Base-by-base conservation (phyloP, 2,797 vertebrate genomes). In the Darevskia nairensis region DNA sequence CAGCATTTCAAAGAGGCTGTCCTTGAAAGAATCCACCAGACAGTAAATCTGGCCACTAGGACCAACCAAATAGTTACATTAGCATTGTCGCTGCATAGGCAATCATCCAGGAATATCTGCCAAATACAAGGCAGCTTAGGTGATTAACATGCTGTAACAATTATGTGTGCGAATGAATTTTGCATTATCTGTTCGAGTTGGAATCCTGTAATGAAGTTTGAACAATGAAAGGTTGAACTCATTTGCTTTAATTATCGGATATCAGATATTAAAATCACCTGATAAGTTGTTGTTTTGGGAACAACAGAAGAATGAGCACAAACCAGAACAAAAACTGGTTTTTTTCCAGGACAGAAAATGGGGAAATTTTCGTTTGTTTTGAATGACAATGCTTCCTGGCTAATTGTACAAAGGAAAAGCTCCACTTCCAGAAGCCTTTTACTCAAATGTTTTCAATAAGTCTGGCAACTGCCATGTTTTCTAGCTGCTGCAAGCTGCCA, bases 231-330 rank as follows among this genome's bases (percentile, higher is more conserved):
- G 11, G 13, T 84, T 90, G 82, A 75, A 89, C 84, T 80, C 59
- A 74, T 89, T 82, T 87, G 75, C 80, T 46, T 1, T n/a, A 46
- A 80, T 85, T 89, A 46, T 79, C 85, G 79, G 23, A 85, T 6
- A 90, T 1, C 85, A 91, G 8, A 6, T 44, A 55, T 90, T 91
- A 69, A 46, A 89, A 23, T 44, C 74, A 72, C 19, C 39, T 25
- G 64, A 86, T 82, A 71, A 89, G 15, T 92, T 50, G 89, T 84
- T 23, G 7, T 75, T 61, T 88, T 32, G 10, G 23, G 3, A 39
- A 82, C 84, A 91, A 82, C 27, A 1, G 39, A 89, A 90, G 86
- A 83, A 1, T 77, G 66, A 87, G 92, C 90, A 85, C 29, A 89
- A 75, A 85, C 88, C 50, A 4, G 17, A 55, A 55, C 19, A 77